Base-by-base conservation (phyloP, 37 sponge, comb jelly and placozoan species). In the Haliclona indistincta region DNA sequence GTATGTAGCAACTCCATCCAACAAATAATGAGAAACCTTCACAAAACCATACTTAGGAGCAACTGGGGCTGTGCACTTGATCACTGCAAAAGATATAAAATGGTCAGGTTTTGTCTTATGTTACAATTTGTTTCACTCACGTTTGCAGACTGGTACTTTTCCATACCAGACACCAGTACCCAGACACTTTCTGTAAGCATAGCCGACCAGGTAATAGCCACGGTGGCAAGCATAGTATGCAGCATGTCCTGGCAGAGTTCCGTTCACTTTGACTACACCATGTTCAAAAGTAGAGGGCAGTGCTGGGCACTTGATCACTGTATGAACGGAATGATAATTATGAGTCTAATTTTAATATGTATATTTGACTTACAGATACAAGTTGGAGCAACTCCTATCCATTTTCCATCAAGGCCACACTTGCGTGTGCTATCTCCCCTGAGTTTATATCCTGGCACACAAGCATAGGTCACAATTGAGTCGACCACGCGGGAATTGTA, bases 311-410 rank as follows among this genome's bases (percentile, higher is more conserved):
- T n/a, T n/a, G n/a, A n/a, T n/a, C n/a, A n/a, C n/a, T n/a, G n/a
- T n/a, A n/a, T n/a, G n/a, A n/a, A n/a, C n/a, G n/a, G n/a, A n/a
- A n/a, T n/a, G n/a, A n/a, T n/a, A n/a, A n/a, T n/a, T n/a, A n/a
- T n/a, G n/a, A n/a, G n/a, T n/a, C n/a, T n/a, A n/a, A n/a, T n/a
- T n/a, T n/a, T n/a, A n/a, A n/a, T n/a, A n/a, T n/a, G n/a, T n/a
- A n/a, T n/a, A n/a, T n/a, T n/a, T n/a, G n/a, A 33, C 66, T 65
- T 10, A 65, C 66, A 22, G 28, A 26, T 36, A 30, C 78, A 78
- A 51, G 43, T 38, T 54, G 78, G 78, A 15, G 44, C 54, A 33
- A 51, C 38, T n/a, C 78, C 78, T 26, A 67, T 26, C 78, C 78
- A 78, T 25, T 25, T 35, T 67, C 78, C 78, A 20, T 67, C 54